Evolutionary conservation across 1,140 invertebrate genomes (phyloP).

Genomic region (Sinella curviseta): DNA sequence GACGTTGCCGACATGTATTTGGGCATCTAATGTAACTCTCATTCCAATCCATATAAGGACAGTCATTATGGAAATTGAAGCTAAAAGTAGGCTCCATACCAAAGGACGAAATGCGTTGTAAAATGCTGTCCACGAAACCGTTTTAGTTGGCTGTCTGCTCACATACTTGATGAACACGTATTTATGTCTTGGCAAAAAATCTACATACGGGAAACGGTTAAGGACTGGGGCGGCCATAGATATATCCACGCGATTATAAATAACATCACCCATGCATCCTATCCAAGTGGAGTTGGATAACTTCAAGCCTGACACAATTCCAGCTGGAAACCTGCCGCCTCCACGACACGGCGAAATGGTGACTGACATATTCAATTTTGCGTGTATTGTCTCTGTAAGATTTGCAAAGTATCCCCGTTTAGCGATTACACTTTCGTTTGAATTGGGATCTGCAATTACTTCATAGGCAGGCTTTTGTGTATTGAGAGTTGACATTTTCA

Average conservation of each 20-base stretch:
- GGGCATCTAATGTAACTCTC: not conserved
- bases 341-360: not conserved
- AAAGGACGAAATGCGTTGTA: not conserved
- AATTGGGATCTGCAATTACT: not conserved
- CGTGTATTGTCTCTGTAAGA: not conserved
- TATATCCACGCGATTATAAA: not conserved
- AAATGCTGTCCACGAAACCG: not conserved
- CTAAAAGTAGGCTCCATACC: not conserved
- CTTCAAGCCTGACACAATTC: not conserved
- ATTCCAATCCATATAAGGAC: not conserved
- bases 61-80: not conserved
- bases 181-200: constrained; percentile 1
- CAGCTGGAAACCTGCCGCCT: not conserved
- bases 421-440: not conserved
- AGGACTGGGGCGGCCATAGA: not conserved
- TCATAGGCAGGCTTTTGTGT: not conserved
- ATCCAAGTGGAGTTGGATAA: not conserved
- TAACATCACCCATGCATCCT: not conserved
- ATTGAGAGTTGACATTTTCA: not conserved
- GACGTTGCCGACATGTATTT: not conserved
- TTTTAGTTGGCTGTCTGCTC: not conserved
- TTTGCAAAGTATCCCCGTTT: not conserved
- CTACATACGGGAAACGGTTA: not conserved
- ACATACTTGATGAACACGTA: constrained; percentile 5
- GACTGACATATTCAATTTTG: not conserved